These are phyloP conservation scores for Elegia similella DNA, from an alignment of 2,888 invertebrate species.

Conservation along the genomic window DNA sequence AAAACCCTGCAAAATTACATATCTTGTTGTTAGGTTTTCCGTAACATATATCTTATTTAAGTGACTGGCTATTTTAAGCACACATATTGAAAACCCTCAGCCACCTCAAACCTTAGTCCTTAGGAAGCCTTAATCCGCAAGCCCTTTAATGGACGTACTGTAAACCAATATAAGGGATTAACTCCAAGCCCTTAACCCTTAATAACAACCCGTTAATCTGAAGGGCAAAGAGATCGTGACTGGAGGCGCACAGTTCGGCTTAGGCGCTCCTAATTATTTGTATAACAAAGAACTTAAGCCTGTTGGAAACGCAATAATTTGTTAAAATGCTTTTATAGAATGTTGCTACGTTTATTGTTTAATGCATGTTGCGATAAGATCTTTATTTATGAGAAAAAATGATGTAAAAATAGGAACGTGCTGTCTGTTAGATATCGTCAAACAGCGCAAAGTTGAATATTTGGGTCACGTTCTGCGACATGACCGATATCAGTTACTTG, in stretches of 20 bases:
- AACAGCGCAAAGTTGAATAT: too few relatives aligned
- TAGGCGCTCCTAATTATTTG: conserved; percentile 9
- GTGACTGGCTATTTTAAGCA: not conserved
- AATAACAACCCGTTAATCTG: conserved; percentile 5
- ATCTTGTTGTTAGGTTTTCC: too few relatives aligned
- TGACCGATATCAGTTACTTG: too few relatives aligned
- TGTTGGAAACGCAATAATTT: not conserved
- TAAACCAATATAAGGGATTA: conserved; percentile 4
- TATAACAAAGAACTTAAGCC: not conserved
- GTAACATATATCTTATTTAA: too few relatives aligned
- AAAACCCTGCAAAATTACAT: too few relatives aligned
- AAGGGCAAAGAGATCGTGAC: not conserved
- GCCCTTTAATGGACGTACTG: not conserved
- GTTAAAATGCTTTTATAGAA: conserved; percentile 3
- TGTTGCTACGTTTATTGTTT: not conserved
- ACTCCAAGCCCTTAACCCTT: not conserved
- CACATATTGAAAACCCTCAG: not conserved
- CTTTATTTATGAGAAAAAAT: not conserved
- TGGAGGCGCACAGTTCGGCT: conserved; percentile 1
- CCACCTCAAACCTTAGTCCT: not conserved
- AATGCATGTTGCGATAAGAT: not conserved
- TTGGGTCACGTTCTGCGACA: too few relatives aligned
- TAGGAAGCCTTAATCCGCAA: not conserved
- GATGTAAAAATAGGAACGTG: too few relatives aligned
- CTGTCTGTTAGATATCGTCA: too few relatives aligned